Evolutionary conservation across 2,888 invertebrate species (phyloP).

Genomic region (Apamea sordens): DNA sequence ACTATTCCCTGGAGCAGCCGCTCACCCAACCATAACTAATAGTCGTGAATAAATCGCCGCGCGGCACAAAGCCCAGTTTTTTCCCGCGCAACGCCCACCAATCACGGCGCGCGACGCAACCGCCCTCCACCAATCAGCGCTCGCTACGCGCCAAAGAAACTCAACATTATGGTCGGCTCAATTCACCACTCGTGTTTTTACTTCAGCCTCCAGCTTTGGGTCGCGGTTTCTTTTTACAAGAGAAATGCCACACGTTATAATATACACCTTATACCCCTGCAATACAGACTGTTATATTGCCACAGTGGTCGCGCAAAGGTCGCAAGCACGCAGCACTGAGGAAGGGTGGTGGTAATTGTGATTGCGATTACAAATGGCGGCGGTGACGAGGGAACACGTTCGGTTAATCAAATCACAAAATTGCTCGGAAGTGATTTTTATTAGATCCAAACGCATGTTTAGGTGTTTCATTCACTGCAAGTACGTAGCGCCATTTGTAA

Average conservation of each 20-base stretch:
- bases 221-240: conserved; percentile 78
- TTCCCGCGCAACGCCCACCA: conserved; percentile 81
- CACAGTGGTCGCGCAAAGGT: conserved; percentile 28
- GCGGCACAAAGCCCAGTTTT: conserved; percentile 85
- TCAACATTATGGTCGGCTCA: conserved; percentile 85
- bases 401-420: conserved; percentile 83
- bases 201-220: conserved; percentile 81
- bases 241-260: conserved; percentile 64
- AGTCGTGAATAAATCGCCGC: conserved; percentile 87
- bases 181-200: conserved; percentile 82
- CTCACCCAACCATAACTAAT: conserved; percentile 88
- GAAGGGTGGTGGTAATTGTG: conserved; percentile 80
- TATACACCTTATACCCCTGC: conserved; percentile 69
- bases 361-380: conserved; percentile 88
- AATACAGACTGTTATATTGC: conserved; percentile 28
- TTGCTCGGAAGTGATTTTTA: conserved; percentile 73
- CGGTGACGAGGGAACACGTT: conserved; percentile 75
- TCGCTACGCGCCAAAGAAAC: conserved; percentile 81
- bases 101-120: conserved; percentile 74
- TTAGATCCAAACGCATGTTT: conserved; percentile 50
- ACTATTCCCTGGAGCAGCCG: conserved; percentile 74
- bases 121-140: conserved; percentile 83
- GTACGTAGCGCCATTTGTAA: not conserved
- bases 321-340: conserved; percentile 51
- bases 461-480: not conserved